phyloP scores from a whole-genome alignment of 92 coral and sea anemone genomes.

The Anthopleura xanthogrammica region DNA sequence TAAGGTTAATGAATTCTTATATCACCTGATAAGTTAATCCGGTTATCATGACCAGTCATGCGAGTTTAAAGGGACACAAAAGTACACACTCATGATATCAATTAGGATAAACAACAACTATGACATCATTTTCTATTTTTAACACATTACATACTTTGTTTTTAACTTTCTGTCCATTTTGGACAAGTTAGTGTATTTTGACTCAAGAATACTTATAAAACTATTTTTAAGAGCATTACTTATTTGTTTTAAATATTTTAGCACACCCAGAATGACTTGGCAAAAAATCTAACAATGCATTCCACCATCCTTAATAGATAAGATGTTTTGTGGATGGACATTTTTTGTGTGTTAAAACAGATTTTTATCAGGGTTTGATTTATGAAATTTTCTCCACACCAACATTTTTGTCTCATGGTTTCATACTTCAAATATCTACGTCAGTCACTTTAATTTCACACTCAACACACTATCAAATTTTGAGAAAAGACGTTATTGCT shows the following conservation, averaged over 20 bases:
- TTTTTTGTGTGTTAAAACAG: background rate
- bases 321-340: background rate
- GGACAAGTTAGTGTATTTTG: background rate
- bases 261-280: constrained; percentile 3
- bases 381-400: too few species aligned
- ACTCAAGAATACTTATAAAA: background rate
- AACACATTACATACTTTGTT: constrained; percentile 16
- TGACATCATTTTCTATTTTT: constrained; percentile 31
- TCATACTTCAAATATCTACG: too few species aligned
- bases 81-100: background rate
- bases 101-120: background rate
- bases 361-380: background rate
- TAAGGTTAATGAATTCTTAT: background rate
- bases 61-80: background rate
- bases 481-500: too few species aligned
- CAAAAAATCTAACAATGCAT: background rate
- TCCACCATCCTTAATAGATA: background rate
- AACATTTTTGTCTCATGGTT: too few species aligned
- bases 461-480: too few species aligned
- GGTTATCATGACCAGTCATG: background rate
- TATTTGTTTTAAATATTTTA: background rate
- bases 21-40: background rate
- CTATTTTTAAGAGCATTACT: background rate
- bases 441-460: too few species aligned
- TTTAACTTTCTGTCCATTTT: background rate